Base-by-base conservation (phyloP, 2,797 vertebrate species). In the Aplochiton taeniatus region DNA sequence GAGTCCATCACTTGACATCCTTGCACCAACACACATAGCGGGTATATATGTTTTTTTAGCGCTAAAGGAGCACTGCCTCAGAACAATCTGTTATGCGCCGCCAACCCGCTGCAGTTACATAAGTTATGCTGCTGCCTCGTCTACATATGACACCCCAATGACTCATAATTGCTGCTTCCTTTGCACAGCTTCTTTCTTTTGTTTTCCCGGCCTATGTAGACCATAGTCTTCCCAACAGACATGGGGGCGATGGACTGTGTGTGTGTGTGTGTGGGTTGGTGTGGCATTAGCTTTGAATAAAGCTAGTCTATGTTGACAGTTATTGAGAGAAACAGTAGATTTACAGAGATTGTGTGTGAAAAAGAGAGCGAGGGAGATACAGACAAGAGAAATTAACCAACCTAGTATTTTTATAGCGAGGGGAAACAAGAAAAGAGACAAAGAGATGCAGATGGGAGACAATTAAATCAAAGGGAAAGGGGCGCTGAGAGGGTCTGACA, bases 121-220 rank as follows among this genome's bases (percentile, higher is more conserved):
- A 87, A 90, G 87, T 86, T 76, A 65, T 16, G 4, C 45, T 52
- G 76, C 82, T 73, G 72, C 87, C 81, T 87, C 66, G 66, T 87
- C 79, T 84, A 78, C 72, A 69, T 78, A 62, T 76, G 84, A 81
- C 83, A 89, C 81, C 77, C 86, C 81, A 79, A 60, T 91, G 90
- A 91, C 81, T 90, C 89, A 92, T 90, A 90, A 89, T 85, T 88
- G 84, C 84, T 74, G 80, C 83, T 81, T 85, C 89, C 82, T 73
- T 85, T 77, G 79, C 44, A 70, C 78, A 75, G 79, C 80, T 79
- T 4, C 77, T 14, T 70, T 80, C 84, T 72, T 87, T 88, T 87
- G 83, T 88, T 83, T 81, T 79, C 68, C 11, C 51, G 78, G 84
- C 83, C 85, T 62, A 86, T 85, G 55, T 79, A 52, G 66, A 12